Percentiles rank a stretch among this genome's conserved stretches.
Conservation (phyloP, 2,888 invertebrate genomes). For the Antheraea assamensis region DNA sequence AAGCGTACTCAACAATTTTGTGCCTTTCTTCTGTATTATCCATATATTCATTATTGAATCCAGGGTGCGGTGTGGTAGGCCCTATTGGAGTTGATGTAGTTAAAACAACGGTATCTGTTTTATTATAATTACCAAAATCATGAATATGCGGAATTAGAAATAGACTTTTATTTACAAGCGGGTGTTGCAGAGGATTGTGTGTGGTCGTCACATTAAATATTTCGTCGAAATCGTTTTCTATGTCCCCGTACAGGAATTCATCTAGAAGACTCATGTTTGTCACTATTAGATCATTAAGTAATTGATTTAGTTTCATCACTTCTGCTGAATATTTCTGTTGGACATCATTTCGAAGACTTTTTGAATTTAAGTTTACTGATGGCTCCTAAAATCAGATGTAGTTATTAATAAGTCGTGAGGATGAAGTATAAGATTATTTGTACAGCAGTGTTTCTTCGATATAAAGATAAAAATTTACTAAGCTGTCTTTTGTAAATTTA, state of each 20-base stretch:
- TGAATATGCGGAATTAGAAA: slow-evolving; percentile 13
- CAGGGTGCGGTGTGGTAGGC: neutral
- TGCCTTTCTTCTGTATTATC: slow-evolving; percentile 11
- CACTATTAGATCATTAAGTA: slow-evolving; percentile 29
- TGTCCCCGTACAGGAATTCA: slow-evolving; percentile 29
- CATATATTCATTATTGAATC: neutral
- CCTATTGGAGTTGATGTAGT: slow-evolving; percentile 17
- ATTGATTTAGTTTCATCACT: slow-evolving; percentile 25
- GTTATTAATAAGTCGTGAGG: neutral
- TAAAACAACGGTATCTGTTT: neutral
- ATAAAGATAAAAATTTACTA: neutral
- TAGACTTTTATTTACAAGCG: slow-evolving; percentile 27
- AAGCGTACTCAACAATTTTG: neutral
- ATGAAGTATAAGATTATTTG: neutral
- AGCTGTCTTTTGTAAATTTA: too few species aligned
- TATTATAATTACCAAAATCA: slow-evolving; percentile 3
- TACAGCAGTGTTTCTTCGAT: neutral
- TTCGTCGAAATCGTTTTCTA: slow-evolving; percentile 25
- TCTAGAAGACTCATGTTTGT: slow-evolving; percentile 26
- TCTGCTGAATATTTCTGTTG: slow-evolving; percentile 22
- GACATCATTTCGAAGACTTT: neutral
- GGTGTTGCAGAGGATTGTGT: slow-evolving; percentile 20
- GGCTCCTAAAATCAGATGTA: neutral
- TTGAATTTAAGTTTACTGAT: neutral
- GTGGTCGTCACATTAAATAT: slow-evolving; percentile 23